phyloP scores from a whole-genome alignment of 2,888 invertebrate species.

The Drosophila aldrichi region DNA sequence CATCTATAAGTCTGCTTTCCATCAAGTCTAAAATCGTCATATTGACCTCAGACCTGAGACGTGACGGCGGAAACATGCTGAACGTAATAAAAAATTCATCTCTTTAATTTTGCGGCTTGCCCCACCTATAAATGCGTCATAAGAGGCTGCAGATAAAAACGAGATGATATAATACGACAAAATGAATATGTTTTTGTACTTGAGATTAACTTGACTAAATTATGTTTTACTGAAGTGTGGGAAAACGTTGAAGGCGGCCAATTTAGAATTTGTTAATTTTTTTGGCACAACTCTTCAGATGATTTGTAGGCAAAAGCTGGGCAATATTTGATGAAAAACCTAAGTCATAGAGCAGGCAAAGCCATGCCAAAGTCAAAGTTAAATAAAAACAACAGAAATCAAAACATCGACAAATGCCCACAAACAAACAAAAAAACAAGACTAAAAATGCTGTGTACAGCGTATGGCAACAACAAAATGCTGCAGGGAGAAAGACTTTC shows the following conservation, averaged over 20 bases:
- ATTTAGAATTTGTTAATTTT: conserved; percentile 18
- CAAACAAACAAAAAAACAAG: conserved; percentile 26
- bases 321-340: conserved; percentile 45
- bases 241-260: conserved; percentile 19
- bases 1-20: not conserved
- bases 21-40: conserved; percentile 7
- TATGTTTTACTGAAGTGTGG: conserved; percentile 34
- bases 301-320: conserved; percentile 14
- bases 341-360: conserved; percentile 42
- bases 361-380: conserved; percentile 11
- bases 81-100: conserved; percentile 25
- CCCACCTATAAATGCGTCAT: conserved; percentile 34
- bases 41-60: conserved; percentile 31
- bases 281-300: not conserved
- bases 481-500: conserved; percentile 82
- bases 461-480: conserved; percentile 63
- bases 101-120: conserved; percentile 2
- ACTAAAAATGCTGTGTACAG: conserved; percentile 65
- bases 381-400: conserved; percentile 57
- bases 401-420: conserved; percentile 57
- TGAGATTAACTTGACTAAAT: conserved; percentile 10
- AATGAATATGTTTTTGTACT: conserved; percentile 18
- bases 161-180: conserved; percentile 23
- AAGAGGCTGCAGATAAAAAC: conserved; percentile 10
- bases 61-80: conserved; percentile 21